These are phyloP conservation scores for Camponotus vicinus DNA, from an alignment of 1,140 invertebrate species.

Conservation along the genomic window DNA sequence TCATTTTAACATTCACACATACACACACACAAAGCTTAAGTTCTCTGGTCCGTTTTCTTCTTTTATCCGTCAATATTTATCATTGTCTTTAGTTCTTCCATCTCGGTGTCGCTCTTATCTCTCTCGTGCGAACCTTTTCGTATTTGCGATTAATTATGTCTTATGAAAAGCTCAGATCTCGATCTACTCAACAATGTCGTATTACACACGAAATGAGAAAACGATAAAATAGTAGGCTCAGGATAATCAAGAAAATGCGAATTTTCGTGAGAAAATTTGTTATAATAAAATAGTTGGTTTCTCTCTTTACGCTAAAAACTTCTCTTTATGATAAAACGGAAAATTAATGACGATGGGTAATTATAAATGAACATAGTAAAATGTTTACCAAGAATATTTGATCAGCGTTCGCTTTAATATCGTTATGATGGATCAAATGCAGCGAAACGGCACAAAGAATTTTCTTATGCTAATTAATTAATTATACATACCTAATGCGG, in stretches of 20 bases:
- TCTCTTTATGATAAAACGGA: background rate
- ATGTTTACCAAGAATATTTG: background rate
- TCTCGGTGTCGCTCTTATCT: background rate
- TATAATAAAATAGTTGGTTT: too few species aligned
- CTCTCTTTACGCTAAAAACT: background rate
- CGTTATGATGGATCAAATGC: background rate
- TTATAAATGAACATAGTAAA: background rate
- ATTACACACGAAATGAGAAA: background rate
- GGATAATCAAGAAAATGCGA: background rate
- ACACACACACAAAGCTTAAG: conserved; percentile 2
- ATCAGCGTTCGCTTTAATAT: background rate
- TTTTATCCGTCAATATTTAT: conserved; percentile 69
- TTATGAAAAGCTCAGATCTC: conserved; percentile 53
- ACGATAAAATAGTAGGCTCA: background rate
- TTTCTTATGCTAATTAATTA: too few species aligned
- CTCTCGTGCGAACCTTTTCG: background rate
- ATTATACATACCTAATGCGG: background rate
- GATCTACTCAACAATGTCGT: background rate
- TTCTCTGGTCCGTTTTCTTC: conserved; percentile 33
- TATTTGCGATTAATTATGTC: conserved; percentile 69
- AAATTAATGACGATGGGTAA: background rate
- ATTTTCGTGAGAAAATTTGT: background rate
- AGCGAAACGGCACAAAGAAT: background rate
- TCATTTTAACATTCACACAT: conserved; percentile 53
- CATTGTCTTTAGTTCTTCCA: conserved; percentile 29